phyloP scores from a whole-genome alignment of 2,797 vertebrate genomes.

The Acrocephalus scirpaceus region DNA sequence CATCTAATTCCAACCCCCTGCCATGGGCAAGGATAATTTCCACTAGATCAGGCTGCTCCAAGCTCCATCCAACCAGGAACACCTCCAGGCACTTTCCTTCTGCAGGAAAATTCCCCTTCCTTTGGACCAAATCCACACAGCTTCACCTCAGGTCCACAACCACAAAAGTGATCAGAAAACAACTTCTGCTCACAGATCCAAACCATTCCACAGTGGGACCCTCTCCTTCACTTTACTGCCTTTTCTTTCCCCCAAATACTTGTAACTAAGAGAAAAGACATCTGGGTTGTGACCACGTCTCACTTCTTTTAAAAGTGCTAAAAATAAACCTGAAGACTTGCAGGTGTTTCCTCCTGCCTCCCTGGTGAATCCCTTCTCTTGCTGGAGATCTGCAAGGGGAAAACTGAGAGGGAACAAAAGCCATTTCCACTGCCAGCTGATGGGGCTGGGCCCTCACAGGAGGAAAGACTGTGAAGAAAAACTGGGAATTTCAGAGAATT shows the following conservation, averaged over 20 bases:
- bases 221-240: background rate
- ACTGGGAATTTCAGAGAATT: background rate
- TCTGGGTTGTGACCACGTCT: accelerated
- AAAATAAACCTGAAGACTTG: background rate
- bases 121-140: background rate
- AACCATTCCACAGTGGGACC: background rate
- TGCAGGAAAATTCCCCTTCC: background rate
- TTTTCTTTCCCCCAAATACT: background rate
- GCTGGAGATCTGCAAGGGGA: background rate
- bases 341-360: background rate
- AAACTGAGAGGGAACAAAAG: background rate
- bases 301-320: background rate
- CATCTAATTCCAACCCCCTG: background rate
- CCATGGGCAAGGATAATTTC: accelerated
- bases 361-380: background rate
- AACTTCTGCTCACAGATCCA: background rate
- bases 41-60: background rate
- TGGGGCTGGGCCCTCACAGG: background rate
- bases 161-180: accelerated
- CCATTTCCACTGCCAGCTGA: background rate
- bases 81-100: background rate
- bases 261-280: background rate
- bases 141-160: accelerated
- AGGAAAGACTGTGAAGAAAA: background rate
- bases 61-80: background rate